Conservation (phyloP, 2,113 vertebrate genomes). For the Semnornis frantzii region DNA sequence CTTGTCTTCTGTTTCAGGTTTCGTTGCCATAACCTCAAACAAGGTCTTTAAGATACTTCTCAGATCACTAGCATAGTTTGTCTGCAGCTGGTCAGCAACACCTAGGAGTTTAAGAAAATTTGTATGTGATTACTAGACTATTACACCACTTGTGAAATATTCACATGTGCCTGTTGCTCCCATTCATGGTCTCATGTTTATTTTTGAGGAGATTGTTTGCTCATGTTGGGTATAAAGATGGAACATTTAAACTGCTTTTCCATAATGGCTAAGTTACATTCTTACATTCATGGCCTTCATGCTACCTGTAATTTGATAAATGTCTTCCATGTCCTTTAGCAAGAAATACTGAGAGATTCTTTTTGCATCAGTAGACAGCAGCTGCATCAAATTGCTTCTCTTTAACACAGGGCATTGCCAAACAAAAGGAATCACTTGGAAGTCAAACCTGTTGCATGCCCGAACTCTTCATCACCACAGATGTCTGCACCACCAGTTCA, state of each 20-base stretch:
- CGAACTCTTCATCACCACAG: not conserved
- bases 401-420: not conserved
- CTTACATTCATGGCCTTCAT: not conserved
- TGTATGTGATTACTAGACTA: not conserved
- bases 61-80: slow-evolving; percentile 96
- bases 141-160: not conserved
- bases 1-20: slow-evolving; percentile 86
- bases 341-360: not conserved
- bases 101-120: slow-evolving; percentile 68
- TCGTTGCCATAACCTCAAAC: slow-evolving; percentile 98
- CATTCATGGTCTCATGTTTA: not conserved
- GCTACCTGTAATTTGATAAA: not conserved
- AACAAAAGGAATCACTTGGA: not conserved
- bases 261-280: not conserved
- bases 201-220: not conserved
- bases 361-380: not conserved
- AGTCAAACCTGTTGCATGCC: not conserved
- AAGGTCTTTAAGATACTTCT: slow-evolving; percentile 96
- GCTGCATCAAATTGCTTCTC: not conserved
- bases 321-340: not conserved
- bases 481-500: not conserved
- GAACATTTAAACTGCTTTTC: not conserved
- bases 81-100: slow-evolving; percentile 97
- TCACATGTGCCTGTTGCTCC: not conserved
- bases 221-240: not conserved